Conservation (phyloP, 2,888 invertebrate genomes). For the Thecocarcelia acutangulata region DNA sequence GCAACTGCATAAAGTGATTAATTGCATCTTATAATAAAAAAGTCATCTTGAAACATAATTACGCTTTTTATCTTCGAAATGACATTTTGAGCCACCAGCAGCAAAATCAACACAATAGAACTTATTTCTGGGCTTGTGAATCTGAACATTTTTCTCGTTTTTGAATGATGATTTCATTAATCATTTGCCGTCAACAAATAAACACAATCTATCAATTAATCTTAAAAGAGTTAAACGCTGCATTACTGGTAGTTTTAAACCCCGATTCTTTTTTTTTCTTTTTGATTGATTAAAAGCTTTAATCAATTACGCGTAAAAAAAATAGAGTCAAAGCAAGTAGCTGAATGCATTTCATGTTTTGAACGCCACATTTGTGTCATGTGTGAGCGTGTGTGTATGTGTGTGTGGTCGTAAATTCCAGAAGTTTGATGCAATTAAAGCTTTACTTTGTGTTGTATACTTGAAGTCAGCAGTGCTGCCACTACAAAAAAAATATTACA, state of each 20-base stretch:
- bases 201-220: slow-evolving; percentile 56
- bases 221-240: slow-evolving; percentile 34
- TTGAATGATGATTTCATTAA: slow-evolving; percentile 44
- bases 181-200: slow-evolving; percentile 56
- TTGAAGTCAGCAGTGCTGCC: too few species aligned
- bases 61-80: slow-evolving; percentile 30
- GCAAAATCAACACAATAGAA: background rate
- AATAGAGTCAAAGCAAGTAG: too few species aligned
- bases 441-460: too few species aligned
- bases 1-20: slow-evolving; percentile 25
- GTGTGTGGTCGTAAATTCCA: slow-evolving; percentile 38
- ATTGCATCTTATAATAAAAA: slow-evolving; percentile 20
- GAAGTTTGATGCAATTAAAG: background rate
- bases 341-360: too few species aligned
- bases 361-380: background rate
- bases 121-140: background rate
- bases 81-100: slow-evolving; percentile 38
- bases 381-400: background rate
- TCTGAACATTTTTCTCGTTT: background rate
- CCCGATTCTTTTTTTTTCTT: slow-evolving; percentile 24
- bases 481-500: too few species aligned
- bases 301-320: slow-evolving; percentile 26
- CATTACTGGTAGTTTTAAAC: slow-evolving; percentile 41
- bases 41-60: slow-evolving; percentile 7
- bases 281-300: slow-evolving; percentile 28